Evolutionary conservation across 2,113 vertebrate genomes (phyloP).

Genomic region (Hyla sarda): DNA sequence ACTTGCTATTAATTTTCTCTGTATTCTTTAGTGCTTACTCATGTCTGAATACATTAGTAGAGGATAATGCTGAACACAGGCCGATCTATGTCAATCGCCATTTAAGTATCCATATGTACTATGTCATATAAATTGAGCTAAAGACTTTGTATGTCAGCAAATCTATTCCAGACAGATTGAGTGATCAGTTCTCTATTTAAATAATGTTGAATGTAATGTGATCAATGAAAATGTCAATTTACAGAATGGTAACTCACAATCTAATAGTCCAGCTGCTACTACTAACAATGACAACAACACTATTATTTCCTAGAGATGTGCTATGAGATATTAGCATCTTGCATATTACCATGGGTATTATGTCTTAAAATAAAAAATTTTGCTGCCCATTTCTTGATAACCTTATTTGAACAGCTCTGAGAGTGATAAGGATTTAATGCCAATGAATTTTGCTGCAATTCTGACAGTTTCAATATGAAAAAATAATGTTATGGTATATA

Average conservation of each 20-base stretch:
- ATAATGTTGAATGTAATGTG: not conserved
- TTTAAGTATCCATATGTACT: constrained; percentile 14
- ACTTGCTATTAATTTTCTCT: not conserved
- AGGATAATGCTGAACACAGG: constrained; percentile 3
- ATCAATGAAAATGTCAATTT: constrained; percentile 11
- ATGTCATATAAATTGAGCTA: not conserved
- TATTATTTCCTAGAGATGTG: not conserved
- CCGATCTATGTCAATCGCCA: constrained; percentile 38
- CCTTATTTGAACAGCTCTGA: not conserved
- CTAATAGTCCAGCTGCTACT: not conserved
- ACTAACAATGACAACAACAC: not conserved
- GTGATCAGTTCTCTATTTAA: constrained; percentile 11
- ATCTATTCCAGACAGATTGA: not conserved
- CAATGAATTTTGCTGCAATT: not conserved
- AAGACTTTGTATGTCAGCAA: constrained; percentile 17
- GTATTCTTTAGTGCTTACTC: constrained; percentile 6
- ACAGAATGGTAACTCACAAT: not conserved
- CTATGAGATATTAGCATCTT: too few relatives aligned
- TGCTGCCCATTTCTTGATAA: not conserved
- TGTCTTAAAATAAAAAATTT: not conserved
- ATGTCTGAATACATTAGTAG: not conserved
- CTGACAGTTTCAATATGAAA: too few relatives aligned
- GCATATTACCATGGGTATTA: not conserved
- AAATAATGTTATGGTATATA: too few relatives aligned
- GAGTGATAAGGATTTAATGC: not conserved